Evolutionary conservation across 2,888 invertebrate species (phyloP).

Genomic region (Acrocyrtus sp.): DNA sequence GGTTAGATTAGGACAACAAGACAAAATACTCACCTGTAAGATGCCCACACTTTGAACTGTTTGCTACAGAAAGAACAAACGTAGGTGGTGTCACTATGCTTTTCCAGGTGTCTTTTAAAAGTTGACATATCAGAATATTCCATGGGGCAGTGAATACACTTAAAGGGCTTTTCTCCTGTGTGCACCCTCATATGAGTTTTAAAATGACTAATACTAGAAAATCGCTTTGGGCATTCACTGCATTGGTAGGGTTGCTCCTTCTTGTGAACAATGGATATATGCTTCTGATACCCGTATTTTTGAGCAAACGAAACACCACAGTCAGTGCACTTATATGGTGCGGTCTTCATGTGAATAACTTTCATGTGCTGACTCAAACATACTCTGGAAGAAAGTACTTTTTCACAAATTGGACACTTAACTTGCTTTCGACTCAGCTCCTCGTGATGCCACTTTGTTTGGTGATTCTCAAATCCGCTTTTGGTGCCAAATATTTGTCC

Average conservation of each 20-base stretch:
- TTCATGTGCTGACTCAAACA: conserved; percentile 22
- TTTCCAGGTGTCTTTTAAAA: conserved; percentile 38
- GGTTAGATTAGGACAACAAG: too few relatives aligned
- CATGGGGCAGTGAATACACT: conserved; percentile 35
- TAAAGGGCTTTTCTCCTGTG: conserved; percentile 47
- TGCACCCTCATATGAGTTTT: conserved; percentile 28
- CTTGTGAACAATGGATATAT: conserved; percentile 12
- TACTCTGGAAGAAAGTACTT: not conserved
- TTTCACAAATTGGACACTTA: conserved; percentile 26
- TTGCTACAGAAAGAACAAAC: conserved; percentile 27
- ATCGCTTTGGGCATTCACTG: conserved; percentile 28
- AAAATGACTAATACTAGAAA: conserved; percentile 14
- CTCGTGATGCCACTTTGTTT: conserved; percentile 16
- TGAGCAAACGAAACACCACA: conserved; percentile 16
- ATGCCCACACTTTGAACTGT: conserved; percentile 41
- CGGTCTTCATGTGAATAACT: conserved; percentile 6
- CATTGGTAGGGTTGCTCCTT: conserved; percentile 24
- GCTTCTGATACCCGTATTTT: conserved; percentile 1
- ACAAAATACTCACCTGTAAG: conserved; percentile 18
- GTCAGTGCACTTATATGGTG: not conserved
- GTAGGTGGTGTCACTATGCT: conserved; percentile 29
- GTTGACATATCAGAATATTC: conserved; percentile 47
- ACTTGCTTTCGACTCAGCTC: conserved; percentile 23
- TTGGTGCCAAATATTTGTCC: conserved; percentile 15
- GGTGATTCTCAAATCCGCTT: conserved; percentile 19